Evolutionary conservation across 2,113 vertebrate genomes (phyloP), one percentile per base, ranked within the genome.

Genomic region (Pteruthius melanotis): DNA sequence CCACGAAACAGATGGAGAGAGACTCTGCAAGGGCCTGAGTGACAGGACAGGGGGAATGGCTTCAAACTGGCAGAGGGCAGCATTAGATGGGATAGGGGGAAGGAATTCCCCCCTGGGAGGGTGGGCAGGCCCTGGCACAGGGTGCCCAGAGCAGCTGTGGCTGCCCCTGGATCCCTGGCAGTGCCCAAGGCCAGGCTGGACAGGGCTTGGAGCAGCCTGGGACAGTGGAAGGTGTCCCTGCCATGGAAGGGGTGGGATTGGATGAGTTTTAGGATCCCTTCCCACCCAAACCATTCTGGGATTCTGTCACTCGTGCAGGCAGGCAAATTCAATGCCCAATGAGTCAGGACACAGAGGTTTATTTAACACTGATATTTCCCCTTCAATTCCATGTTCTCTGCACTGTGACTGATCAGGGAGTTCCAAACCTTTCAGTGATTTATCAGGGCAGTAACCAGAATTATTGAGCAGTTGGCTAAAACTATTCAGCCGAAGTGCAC

Each of bases 311-410:
- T 76, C 27, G 11, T 7, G 18, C 13, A 2, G 3, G 7, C 16
- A 11, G 23, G 22, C 2, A 1, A 8, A 40, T 21, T 2, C 9
- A 7, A 6, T 2, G n/a, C 53, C 33, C 14, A 14, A 0, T 4
- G 11, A 24, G 68, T 49, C 13, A 4, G 35, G 54, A 26, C 37
- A 8, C 3, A 2, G 37, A 11, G 28, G 8, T 65, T 50, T 27
- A 19, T 50, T 70, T 9, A 47, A 31, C 20, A 4, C 31, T 22
- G 83, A 1, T 13, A 17, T 53, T 87, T 37, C 23, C 54, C 54
- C 39, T 69, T 31, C 37, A 15, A 68, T 68, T 37, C 37, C 37
- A 44, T 6, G 6, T 37, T 27, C 59, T 44, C 64, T 64, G 52
- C 61, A 49, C 24, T 61, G 7, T 20, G 47, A 22, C 47, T 44